Evolutionary conservation across 2,797 vertebrate genomes (phyloP).

Genomic region (Naso thynnoides): DNA sequence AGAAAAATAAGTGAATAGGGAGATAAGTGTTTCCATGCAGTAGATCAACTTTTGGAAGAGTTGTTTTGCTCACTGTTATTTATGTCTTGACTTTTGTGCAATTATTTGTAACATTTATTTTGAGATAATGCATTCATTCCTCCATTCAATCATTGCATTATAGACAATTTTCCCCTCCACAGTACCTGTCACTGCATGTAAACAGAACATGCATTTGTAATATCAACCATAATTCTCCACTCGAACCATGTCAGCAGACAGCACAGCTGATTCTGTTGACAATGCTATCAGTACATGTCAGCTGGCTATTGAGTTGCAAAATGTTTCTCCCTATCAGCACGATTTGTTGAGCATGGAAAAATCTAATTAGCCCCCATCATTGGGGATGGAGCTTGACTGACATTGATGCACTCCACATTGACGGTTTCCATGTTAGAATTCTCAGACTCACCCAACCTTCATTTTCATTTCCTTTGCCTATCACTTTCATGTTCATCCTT

Average conservation of each 20-base stretch:
- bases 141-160: slow-evolving; percentile 18
- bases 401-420: slow-evolving; percentile 65
- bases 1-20: neutral
- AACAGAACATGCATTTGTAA: slow-evolving; percentile 52
- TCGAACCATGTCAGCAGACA: slow-evolving; percentile 49
- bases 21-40: neutral
- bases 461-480: slow-evolving; percentile 61
- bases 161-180: neutral
- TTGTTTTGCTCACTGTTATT: neutral
- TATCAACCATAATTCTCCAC: slow-evolving; percentile 42
- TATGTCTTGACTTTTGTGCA: neutral
- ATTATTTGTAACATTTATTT: slow-evolving; percentile 1
- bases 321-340: slow-evolving; percentile 67
- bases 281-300: slow-evolving; percentile 73
- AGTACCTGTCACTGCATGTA: slow-evolving; percentile 54
- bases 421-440: slow-evolving; percentile 56
- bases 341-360: slow-evolving; percentile 75
- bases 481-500: slow-evolving; percentile 61
- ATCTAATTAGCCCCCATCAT: slow-evolving; percentile 78
- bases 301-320: slow-evolving; percentile 75
- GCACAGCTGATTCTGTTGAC: slow-evolving; percentile 62
- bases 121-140: slow-evolving; percentile 14
- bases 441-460: slow-evolving; percentile 56
- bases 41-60: neutral
- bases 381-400: slow-evolving; percentile 68